Evolutionary conservation across 2,888 invertebrate genomes (phyloP), one percentile per base, ranked within the genome.

Genomic region (Brachycybe producta): DNA sequence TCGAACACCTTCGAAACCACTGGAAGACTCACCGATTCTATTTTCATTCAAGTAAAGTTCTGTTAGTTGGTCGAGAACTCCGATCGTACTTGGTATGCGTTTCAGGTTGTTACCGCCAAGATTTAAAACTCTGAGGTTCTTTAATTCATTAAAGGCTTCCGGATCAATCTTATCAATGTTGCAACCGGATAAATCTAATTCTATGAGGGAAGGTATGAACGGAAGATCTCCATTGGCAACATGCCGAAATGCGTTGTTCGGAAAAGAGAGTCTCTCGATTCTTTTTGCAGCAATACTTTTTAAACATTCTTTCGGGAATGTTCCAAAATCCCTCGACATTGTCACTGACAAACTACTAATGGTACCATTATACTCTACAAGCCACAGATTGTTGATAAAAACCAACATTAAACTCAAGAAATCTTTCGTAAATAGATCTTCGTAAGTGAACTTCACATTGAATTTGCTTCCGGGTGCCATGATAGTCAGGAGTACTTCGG

Each of bases 361-460:
- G 28, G 28, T 44, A n/a, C 32, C 27, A 17, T 44, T 44, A 17
- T 30, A 44, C 3, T 30, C 44, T 21, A 30, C 19, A n/a, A 44
- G 32, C 7, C 27, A 44, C 23, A 44, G 17, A 5, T 30, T 17
- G 21, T 27, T 32, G 19, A 44, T 19, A 17, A 30, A 15, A 8
- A 30, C 32, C 8, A 44, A 44, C n/a, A 30, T 23, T 8, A 32
- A 15, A 19, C 23, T 32, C 8, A 44, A 32, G 19, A 44, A 27
- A 30, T 44, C 44, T 8, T 19, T 44, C n/a, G 28, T 28, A 15
- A 44, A 44, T n/a, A 44, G 44, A n/a, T 44, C 32, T 30, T 27
- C 27, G 28, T 30, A 19, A 32, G 28, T 44, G 17, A 32, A 15
- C n/a, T 44, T 19, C 8, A 30, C 7, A 21, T 17, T 21, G 8